These are phyloP conservation scores for Sander vitreus DNA, from an alignment of 2,113 vertebrate species.

Conservation along the genomic window DNA sequence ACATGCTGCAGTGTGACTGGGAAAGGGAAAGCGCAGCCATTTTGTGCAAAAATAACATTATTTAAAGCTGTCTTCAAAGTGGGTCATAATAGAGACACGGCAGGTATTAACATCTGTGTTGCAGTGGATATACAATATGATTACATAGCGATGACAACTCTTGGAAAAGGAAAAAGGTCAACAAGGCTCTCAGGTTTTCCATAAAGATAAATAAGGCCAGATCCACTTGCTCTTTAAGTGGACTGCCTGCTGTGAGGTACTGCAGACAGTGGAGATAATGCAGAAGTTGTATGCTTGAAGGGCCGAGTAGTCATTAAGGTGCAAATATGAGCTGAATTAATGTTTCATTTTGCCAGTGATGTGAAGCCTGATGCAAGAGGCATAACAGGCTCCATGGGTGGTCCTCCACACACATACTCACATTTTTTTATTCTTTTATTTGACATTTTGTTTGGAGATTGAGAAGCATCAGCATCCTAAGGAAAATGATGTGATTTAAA, in stretches of 20 bases:
- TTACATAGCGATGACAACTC: constrained; percentile 42
- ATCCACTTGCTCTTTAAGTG: constrained; percentile 31
- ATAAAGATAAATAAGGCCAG: constrained; percentile 47
- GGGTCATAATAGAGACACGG: constrained; percentile 15
- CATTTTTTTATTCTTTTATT: constrained; percentile 14
- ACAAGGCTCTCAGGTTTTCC: constrained; percentile 45
- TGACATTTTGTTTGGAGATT: constrained; percentile 25
- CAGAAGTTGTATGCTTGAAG: constrained; percentile 42
- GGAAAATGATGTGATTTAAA: not conserved
- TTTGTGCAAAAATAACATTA: constrained; percentile 43
- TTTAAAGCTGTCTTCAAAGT: constrained; percentile 28
- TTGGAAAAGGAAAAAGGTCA: constrained; percentile 65
- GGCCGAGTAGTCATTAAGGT: constrained; percentile 60
- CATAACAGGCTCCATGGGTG: constrained; percentile 31
- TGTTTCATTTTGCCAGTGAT: constrained; percentile 45
- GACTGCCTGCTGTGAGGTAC: constrained; percentile 28
- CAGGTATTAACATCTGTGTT: constrained; percentile 46
- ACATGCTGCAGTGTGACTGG: constrained; percentile 6
- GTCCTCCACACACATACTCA: not conserved
- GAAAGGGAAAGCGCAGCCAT: constrained; percentile 19
- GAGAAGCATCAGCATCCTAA: not conserved
- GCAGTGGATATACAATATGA: constrained; percentile 43
- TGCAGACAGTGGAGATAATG: constrained; percentile 26
- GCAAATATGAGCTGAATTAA: constrained; percentile 61
- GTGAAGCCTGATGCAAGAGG: constrained; percentile 37